Evolutionary conservation across 1,140 invertebrate genomes (phyloP).

Genomic region (Sycobia sp.): DNA sequence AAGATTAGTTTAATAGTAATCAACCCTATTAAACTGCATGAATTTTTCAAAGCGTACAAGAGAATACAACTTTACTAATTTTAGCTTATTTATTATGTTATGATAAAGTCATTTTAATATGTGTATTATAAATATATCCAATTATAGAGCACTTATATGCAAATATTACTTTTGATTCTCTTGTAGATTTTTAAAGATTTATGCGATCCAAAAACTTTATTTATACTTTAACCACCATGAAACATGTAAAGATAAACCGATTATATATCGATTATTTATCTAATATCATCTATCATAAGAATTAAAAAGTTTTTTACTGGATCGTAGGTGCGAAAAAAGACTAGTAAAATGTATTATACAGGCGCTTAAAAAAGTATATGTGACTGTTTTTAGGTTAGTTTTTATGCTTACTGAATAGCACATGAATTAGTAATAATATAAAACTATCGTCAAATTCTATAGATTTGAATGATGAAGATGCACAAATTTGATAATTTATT

Average conservation of each 20-base stretch:
- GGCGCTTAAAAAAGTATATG: neutral
- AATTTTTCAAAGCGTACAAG: neutral
- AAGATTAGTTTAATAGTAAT: too few relatives aligned
- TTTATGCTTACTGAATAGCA: too few relatives aligned
- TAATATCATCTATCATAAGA: conserved; percentile 1
- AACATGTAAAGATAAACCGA: neutral
- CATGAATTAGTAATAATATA: too few relatives aligned
- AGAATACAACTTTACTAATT: neutral
- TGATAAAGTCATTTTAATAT: neutral
- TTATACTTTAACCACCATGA: neutral
- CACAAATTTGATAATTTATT: too few relatives aligned
- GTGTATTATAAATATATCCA: neutral
- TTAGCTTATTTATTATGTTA: neutral
- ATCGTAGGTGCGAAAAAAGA: too few relatives aligned
- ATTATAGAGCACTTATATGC: neutral
- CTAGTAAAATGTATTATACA: too few relatives aligned
- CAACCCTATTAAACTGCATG: neutral
- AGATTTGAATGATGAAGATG: too few relatives aligned
- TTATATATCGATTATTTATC: too few relatives aligned
- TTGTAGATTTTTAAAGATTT: neutral
- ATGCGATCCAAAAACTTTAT: neutral
- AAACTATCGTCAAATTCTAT: too few relatives aligned
- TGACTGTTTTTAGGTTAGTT: neutral
- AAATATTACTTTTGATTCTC: neutral
- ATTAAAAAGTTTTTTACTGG: neutral